Conservation (phyloP, 2,888 invertebrate genomes). For the Chorisops tibialis region DNA sequence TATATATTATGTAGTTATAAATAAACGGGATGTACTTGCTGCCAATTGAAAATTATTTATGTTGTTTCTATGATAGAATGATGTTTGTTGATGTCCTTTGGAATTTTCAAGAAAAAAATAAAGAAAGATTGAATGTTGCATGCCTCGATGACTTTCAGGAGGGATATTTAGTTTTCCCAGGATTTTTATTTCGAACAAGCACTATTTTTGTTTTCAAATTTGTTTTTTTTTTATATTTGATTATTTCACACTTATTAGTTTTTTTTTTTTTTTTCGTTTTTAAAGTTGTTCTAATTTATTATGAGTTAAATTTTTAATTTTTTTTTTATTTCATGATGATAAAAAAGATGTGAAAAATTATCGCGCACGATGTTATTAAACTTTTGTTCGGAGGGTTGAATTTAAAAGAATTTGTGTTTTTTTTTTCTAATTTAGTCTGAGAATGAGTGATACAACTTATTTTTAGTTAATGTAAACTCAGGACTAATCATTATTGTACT, state of each 20-base stretch:
- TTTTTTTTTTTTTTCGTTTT: not conserved
- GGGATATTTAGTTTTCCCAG: not conserved
- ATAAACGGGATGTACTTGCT: constrained; percentile 10
- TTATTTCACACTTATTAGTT: not conserved
- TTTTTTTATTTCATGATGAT: constrained; percentile 1
- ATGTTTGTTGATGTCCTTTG: not conserved
- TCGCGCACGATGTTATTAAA: constrained; percentile 29
- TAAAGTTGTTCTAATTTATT: not conserved
- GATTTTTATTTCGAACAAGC: not conserved
- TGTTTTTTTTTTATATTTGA: not conserved
- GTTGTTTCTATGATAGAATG: not conserved
- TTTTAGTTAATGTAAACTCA: constrained; percentile 85
- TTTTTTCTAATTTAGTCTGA: constrained; percentile 47
- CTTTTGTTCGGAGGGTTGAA: constrained; percentile 39
- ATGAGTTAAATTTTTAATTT: not conserved
- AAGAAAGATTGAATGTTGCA: too few species aligned
- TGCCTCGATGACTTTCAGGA: not conserved
- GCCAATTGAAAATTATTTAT: constrained; percentile 5
- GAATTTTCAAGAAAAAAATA: not conserved
- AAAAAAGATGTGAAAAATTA: not conserved
- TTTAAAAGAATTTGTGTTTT: constrained; percentile 26
- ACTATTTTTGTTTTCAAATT: not conserved
- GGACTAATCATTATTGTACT: constrained; percentile 86
- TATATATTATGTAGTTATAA: not conserved
- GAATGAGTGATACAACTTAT: constrained; percentile 81